These are phyloP conservation scores for Charanyca ferruginea DNA, from an alignment of 2,888 invertebrate genomes.

Conservation along the genomic window DNA sequence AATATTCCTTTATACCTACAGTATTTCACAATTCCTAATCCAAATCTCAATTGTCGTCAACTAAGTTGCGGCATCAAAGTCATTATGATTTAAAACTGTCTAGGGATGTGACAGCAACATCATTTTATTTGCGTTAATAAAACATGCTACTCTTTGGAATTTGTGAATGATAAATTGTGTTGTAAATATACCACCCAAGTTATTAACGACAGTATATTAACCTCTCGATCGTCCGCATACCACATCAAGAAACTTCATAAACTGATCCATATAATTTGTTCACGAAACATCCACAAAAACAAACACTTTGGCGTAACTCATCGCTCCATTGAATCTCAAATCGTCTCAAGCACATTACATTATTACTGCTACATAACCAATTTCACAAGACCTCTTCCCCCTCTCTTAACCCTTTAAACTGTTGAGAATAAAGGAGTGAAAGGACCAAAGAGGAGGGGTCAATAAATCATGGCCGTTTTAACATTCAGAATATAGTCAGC, in stretches of 20 bases:
- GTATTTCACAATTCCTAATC: neutral
- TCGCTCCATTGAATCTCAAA: conserved; percentile 67
- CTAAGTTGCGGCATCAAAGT: neutral
- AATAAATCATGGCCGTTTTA: conserved; percentile 65
- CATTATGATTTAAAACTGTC: neutral
- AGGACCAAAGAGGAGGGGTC: conserved; percentile 51
- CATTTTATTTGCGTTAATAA: neutral
- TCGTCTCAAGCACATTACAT: conserved; percentile 63
- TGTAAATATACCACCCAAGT: conserved; percentile 49
- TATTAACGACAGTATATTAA: conserved; percentile 38
- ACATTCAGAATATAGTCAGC: conserved; percentile 66
- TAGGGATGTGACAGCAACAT: conserved; percentile 22
- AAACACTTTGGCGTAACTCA: conserved; percentile 61
- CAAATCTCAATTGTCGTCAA: neutral
- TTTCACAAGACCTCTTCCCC: conserved; percentile 22
- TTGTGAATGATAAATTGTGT: neutral
- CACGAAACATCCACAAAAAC: conserved; percentile 60
- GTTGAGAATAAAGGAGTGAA: conserved; percentile 30
- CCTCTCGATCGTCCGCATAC: conserved; percentile 46
- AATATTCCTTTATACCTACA: too few species aligned
- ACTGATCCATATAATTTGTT: conserved; percentile 63
- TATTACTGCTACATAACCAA: conserved; percentile 62
- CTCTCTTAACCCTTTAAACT: conserved; percentile 14
- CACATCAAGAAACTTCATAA: conserved; percentile 56
- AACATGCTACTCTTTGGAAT: neutral